A percentile compares a stretch with the other conserved stretches of the same genome.
These are phyloP conservation scores for Standfussiana lucernea DNA, from an alignment of 2,888 invertebrate species.

Conservation along the genomic window DNA sequence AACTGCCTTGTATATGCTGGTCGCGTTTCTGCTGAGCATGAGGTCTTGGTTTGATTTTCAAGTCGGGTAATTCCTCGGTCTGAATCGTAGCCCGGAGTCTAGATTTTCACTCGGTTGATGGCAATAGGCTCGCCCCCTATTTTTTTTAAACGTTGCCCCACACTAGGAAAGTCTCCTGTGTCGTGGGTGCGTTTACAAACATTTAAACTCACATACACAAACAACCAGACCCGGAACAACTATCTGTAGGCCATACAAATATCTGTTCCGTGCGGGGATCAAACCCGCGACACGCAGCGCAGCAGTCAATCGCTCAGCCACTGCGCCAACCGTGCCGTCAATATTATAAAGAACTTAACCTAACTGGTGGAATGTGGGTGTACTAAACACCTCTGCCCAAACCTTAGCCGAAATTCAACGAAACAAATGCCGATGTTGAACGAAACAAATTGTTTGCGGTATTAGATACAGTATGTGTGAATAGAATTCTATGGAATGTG, in stretches of 20 bases:
- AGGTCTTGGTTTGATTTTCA: neutral
- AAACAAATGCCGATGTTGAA: neutral
- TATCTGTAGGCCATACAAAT: too few relatives aligned
- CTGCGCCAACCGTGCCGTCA: too few relatives aligned
- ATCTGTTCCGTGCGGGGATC: too few relatives aligned
- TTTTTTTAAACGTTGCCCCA: too few relatives aligned
- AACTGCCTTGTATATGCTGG: neutral
- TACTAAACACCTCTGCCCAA: neutral
- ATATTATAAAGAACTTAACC: too few relatives aligned
- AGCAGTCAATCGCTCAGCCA: too few relatives aligned
- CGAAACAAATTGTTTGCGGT: neutral
- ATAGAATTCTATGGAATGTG: conserved; percentile 18
- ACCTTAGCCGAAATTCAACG: neutral
- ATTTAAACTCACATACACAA: too few relatives aligned
- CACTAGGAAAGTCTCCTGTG: too few relatives aligned
- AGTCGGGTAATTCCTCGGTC: neutral
- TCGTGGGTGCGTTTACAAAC: too few relatives aligned
- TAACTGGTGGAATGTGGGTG: neutral
- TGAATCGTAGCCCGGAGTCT: neutral
- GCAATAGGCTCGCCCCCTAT: neutral
- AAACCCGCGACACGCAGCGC: too few relatives aligned
- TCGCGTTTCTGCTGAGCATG: neutral
- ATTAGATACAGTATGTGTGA: neutral
- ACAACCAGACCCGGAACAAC: too few relatives aligned
- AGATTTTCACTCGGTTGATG: neutral